phyloP scores from a whole-genome alignment of 2,113 vertebrate species.

The Cinclus mexicanus region DNA sequence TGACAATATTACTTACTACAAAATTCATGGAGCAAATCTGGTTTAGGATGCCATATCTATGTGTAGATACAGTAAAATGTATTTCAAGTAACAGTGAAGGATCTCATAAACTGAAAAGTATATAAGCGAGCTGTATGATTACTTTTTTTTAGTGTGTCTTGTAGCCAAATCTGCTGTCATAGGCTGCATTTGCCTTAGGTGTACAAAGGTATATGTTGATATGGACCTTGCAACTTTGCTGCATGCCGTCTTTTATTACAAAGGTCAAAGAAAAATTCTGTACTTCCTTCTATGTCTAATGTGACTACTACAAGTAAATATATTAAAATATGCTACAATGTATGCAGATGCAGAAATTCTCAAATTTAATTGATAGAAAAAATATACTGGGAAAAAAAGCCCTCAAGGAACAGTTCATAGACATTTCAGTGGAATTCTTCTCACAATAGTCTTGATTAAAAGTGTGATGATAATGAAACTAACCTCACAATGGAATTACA shows the following conservation, averaged over 20 bases:
- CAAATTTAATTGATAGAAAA: background rate
- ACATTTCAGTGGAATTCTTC: slow-evolving; percentile 1
- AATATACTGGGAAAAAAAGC: background rate
- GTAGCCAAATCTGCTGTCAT: background rate
- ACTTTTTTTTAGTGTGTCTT: background rate
- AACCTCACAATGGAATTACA: slow-evolving; percentile 3
- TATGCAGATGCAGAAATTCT: background rate
- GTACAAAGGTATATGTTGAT: background rate
- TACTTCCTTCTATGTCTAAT: background rate
- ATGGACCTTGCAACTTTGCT: background rate
- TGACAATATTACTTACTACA: slow-evolving; percentile 4
- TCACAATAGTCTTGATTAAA: slow-evolving; percentile 52
- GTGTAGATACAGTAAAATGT: background rate
- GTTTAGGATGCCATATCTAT: background rate
- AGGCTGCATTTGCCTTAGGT: background rate
- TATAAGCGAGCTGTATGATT: background rate
- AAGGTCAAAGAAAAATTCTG: slow-evolving; percentile 14
- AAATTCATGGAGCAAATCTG: slow-evolving; percentile 20
- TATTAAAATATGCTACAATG: background rate
- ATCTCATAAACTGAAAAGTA: background rate
- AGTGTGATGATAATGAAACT: background rate
- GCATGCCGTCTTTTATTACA: background rate
- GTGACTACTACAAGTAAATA: background rate
- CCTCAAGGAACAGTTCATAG: background rate
- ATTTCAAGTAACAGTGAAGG: background rate